Evolutionary conservation across 1,140 invertebrate species (phyloP), one percentile per base, ranked within the genome.

Genomic region (Euura saliciscinereae): DNA sequence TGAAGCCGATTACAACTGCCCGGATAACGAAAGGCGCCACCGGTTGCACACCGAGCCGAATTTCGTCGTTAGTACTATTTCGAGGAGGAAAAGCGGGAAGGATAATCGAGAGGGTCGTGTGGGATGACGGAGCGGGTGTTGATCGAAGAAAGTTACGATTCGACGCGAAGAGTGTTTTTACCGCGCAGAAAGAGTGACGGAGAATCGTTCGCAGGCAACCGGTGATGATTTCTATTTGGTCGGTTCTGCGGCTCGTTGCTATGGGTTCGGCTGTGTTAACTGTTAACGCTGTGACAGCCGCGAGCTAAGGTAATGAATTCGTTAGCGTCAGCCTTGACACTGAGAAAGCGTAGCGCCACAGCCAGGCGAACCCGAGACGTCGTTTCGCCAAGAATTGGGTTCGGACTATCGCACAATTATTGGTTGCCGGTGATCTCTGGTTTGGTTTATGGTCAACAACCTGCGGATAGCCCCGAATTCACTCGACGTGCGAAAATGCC

Each of bases 241-340:
- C 13, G 51, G 13, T 8, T 59, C 51, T 28, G 51, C 13, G 51
- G 51, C 51, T n/a, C 51, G 51, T 2, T 59, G 51, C 3, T 59
- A 59, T 0, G 51, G 51, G 51, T 59, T n/a, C 10, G 51, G 51
- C 51, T 5, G 51, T n/a, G 51, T 59, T n/a, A 59, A 59, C 51
- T 59, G 51, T 59, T 59, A 59, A 59, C 51, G 51, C 3, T 42
- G 66, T 67, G 66, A 67, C 66, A 67, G 66, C 28, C 66, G 66
- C 66, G 8, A 67, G 43, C 28, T 67, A 42, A 67, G 66, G 66
- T 67, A 67, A 67, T 67, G 5, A 67, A 67, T 67, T 67, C 66
- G 66, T 67, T 67, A 67, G 66, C 66, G 66, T 67, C 66, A 67
- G 66, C 66, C 66, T 67, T 67, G 66, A 67, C 66, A 67, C 66